Conservation (phyloP, 2,797 vertebrate species). For the Molossus molossus region DNA sequence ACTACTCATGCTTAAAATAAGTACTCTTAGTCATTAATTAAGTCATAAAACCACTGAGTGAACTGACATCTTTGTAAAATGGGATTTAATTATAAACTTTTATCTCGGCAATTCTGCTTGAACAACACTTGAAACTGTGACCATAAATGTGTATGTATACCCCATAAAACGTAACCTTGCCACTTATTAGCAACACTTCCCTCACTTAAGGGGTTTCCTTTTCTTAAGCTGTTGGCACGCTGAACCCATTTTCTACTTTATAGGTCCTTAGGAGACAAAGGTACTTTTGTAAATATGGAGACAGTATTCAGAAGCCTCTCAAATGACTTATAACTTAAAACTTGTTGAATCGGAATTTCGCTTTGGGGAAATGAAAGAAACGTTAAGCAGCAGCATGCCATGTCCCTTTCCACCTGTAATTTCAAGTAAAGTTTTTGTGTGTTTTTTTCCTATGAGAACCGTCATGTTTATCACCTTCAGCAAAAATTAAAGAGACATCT, state of each 20-base stretch:
- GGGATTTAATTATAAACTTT: constrained; percentile 86
- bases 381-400: background rate
- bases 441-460: background rate
- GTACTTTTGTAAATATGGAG: background rate
- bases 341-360: constrained; percentile 33
- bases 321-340: constrained; percentile 38
- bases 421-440: background rate
- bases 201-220: constrained; percentile 78
- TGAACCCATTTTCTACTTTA: constrained; percentile 56
- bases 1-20: constrained; percentile 78
- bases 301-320: background rate
- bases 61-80: constrained; percentile 84
- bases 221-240: constrained; percentile 72
- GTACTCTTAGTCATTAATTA: constrained; percentile 84
- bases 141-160: constrained; percentile 70
- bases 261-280: constrained; percentile 53
- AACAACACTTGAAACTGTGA: constrained; percentile 84
- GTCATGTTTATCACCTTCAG: background rate
- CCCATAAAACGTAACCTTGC: constrained; percentile 80
- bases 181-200: constrained; percentile 76
- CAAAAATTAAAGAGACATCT: constrained; percentile 20
- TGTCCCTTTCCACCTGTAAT: background rate
- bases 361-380: constrained; percentile 24
- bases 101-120: constrained; percentile 81
- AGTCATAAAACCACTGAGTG: constrained; percentile 84